Base-by-base conservation (phyloP, 2,113 vertebrate genomes). In the Eubucco bourcierii region DNA sequence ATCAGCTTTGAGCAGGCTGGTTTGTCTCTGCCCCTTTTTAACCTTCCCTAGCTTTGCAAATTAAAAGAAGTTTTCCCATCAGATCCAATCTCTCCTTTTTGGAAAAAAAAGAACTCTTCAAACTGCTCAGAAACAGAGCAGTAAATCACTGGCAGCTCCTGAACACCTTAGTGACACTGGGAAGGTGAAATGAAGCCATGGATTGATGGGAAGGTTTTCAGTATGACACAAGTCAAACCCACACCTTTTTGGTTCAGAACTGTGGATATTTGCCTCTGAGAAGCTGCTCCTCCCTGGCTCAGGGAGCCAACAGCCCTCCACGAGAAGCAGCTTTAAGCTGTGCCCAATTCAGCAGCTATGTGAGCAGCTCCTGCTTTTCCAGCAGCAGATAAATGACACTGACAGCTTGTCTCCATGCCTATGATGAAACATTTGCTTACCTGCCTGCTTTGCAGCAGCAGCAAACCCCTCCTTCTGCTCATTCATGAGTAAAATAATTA, bases 251-350 rank as follows among this genome's bases (percentile, higher is more conserved):
- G 7, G 50, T 13, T 39, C 34, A 9, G 39, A 33, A 37, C 16
- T 52, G 34, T 0, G 0, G 31, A 1, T 5, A 2, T 12, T 47
- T 23, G 28, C 46, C 41, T 63, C n/a, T 7, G 25, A 55, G 73
- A 29, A 39, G 41, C 41, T 34, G 56, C 20, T 64, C 10, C 55
- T 47, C 31, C 28, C 56, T 9, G 52, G 11, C 52, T 66, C 59
- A 15, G 50, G 12, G 28, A 46, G 53, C 4, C 0, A 4, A 29
- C 53, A 53, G 8, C 21, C 21, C 44, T 7, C 25, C 18, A 2
- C 0, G 3, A 20, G 44, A 10, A 56, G 58, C n/a, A 52, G 37
- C 28, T 28, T 2, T 5, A 7, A 1, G 2, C 41, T 0, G 8
- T 28, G 15, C 25, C 27, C 65, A 3, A 4, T 12, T 53, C 15